These are phyloP conservation scores for Austrolebias charrua DNA, from an alignment of 2,797 vertebrate genomes.

Conservation along the genomic window DNA sequence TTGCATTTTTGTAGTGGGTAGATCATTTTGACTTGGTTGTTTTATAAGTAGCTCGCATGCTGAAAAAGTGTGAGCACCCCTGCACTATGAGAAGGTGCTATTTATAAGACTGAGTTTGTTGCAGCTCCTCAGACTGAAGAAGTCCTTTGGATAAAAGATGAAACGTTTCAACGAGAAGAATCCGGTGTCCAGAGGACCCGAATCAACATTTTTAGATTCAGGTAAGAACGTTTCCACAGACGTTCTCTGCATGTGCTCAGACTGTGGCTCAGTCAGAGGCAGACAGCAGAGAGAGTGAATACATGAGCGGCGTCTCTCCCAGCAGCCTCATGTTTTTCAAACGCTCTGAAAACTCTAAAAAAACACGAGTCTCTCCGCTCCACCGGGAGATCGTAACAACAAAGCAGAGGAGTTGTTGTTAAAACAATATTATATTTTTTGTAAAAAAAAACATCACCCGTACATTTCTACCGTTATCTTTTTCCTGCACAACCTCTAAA, in stretches of 20 bases:
- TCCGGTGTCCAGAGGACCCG: too few species aligned
- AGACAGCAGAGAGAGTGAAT: constrained; percentile 47
- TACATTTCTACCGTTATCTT: not conserved
- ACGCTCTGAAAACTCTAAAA: constrained; percentile 55
- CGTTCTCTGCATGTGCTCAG: constrained; percentile 10
- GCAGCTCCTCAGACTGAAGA: too few species aligned
- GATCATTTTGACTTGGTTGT: too few species aligned
- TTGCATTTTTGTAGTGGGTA: too few species aligned
- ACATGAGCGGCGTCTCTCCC: constrained; percentile 44
- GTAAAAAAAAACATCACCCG: too few species aligned
- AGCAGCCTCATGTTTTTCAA: constrained; percentile 66
- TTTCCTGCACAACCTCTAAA: not conserved
- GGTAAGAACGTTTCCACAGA: constrained; percentile 8
- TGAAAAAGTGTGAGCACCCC: too few species aligned
- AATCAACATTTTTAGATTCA: not conserved
- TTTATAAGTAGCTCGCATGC: too few species aligned
- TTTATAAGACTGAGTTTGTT: too few species aligned
- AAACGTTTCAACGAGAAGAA: too few species aligned
- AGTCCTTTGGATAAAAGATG: too few species aligned
- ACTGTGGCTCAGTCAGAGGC: constrained; percentile 8
- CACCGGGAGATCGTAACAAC: constrained; percentile 51
- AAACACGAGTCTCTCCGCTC: constrained; percentile 30
- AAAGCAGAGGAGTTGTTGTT: constrained; percentile 40
- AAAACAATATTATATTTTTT: constrained; percentile 6
- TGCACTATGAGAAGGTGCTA: too few species aligned